Evolutionary conservation across 2,113 vertebrate genomes (phyloP).

Genomic region (Sinocyclocheilus anophthalmus): DNA sequence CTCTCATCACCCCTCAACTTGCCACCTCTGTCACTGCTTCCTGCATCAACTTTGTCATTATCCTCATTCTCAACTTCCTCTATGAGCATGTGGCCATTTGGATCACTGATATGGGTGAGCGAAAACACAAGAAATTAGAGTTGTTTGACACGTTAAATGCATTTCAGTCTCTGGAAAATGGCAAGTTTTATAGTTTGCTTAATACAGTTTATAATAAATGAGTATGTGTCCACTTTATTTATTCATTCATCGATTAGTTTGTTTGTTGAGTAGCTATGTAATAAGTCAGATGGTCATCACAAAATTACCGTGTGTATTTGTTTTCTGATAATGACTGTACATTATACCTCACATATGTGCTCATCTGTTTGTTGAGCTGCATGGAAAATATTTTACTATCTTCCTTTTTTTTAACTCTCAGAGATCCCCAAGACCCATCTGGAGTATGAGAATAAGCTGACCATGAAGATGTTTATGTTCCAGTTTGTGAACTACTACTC

Average conservation of each 20-base stretch:
- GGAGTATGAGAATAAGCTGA: constrained; percentile 98
- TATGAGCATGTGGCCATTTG: constrained; percentile 92
- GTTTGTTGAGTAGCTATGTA: too few species aligned
- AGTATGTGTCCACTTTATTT: too few species aligned
- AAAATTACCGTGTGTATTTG: neutral
- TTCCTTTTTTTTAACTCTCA: constrained; percentile 59
- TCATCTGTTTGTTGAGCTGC: too few species aligned
- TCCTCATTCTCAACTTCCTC: constrained; percentile 95
- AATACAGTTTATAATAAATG: too few species aligned
- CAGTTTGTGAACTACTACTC: constrained; percentile 99
- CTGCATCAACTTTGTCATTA: constrained; percentile 96
- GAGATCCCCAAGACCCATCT: constrained; percentile 96
- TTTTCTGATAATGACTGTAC: neutral
- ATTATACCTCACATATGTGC: constrained; percentile 18
- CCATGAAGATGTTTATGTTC: constrained; percentile 98
- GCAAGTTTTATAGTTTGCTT: too few species aligned
- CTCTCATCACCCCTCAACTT: constrained; percentile 94
- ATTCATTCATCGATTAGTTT: too few species aligned
- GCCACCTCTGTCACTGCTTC: constrained; percentile 94
- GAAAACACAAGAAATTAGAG: neutral
- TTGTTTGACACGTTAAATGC: too few species aligned
- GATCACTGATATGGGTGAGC: constrained; percentile 97
- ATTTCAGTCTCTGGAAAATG: too few species aligned
- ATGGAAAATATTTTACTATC: neutral
- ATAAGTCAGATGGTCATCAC: too few species aligned